A percentile compares a stretch with the other conserved stretches of the same genome.
Evolutionary conservation across 2,113 vertebrate genomes (phyloP).

Genomic region (Saiga tatarica): DNA sequence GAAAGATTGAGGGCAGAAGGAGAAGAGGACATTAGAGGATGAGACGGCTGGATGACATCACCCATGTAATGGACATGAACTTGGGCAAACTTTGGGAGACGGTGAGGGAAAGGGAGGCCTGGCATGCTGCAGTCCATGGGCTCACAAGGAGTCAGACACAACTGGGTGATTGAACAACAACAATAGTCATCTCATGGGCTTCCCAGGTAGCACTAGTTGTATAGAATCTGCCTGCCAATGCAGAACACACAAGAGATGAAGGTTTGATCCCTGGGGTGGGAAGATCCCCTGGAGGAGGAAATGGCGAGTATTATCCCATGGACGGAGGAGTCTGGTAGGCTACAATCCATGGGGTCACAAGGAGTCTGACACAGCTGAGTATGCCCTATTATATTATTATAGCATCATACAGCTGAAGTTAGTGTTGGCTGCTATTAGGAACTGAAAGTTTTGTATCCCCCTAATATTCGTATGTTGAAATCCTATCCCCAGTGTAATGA

Average conservation of each 20-base stretch:
- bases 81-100: background rate
- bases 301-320: background rate
- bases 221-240: background rate
- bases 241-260: background rate
- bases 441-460: background rate
- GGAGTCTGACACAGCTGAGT: background rate
- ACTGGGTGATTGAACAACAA: background rate
- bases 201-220: background rate
- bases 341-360: background rate
- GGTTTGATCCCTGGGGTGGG: background rate
- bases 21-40: background rate
- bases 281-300: background rate
- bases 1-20: background rate
- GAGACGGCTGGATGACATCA: background rate
- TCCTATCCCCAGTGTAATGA: background rate
- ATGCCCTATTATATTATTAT: background rate
- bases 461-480: background rate
- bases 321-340: background rate
- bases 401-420: background rate
- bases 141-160: background rate
- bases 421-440: background rate
- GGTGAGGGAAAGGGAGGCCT: background rate
- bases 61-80: background rate
- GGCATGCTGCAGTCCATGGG: background rate
- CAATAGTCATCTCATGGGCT: background rate